phyloP scores from a whole-genome alignment of 1,140 invertebrate genomes.

The Drosophila funebris region DNA sequence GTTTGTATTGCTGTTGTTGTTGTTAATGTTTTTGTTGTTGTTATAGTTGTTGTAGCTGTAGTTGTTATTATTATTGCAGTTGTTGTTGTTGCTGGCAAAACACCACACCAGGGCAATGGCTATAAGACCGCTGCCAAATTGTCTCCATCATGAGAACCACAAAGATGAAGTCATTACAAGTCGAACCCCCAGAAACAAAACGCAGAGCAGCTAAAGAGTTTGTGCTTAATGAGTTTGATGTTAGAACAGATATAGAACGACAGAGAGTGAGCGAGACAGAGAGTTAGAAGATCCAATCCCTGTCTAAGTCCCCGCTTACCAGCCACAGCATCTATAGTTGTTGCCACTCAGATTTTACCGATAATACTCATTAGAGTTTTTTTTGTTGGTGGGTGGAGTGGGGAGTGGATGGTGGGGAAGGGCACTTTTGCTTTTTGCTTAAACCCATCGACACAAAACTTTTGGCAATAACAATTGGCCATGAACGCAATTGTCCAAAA shows the following conservation, averaged over 20 bases:
- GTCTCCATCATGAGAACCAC: constrained; percentile 60
- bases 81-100: constrained; percentile 32
- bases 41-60: constrained; percentile 45
- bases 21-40: too few relatives aligned
- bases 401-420: too few relatives aligned
- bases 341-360: constrained; percentile 49
- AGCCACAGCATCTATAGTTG: background rate
- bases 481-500: constrained; percentile 43
- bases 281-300: constrained; percentile 1
- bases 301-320: constrained; percentile 17
- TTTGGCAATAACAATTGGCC: constrained; percentile 70
- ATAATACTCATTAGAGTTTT: constrained; percentile 74
- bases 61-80: constrained; percentile 22
- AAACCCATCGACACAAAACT: constrained; percentile 40
- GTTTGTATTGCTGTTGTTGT: constrained; percentile 35
- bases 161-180: constrained; percentile 78
- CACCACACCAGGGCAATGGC: constrained; percentile 48
- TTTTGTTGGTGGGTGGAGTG: too few relatives aligned
- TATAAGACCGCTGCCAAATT: constrained; percentile 59
- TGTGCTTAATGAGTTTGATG: constrained; percentile 72
- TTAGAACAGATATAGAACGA: background rate
- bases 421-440: constrained; percentile 44
- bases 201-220: constrained; percentile 75
- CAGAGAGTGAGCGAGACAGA: background rate
- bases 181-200: constrained; percentile 57